Percentiles rank a stretch among this genome's conserved stretches.
These are phyloP conservation scores for Oryzias dopingdopingensis DNA, from an alignment of 2,797 vertebrate genomes.

Conservation along the genomic window DNA sequence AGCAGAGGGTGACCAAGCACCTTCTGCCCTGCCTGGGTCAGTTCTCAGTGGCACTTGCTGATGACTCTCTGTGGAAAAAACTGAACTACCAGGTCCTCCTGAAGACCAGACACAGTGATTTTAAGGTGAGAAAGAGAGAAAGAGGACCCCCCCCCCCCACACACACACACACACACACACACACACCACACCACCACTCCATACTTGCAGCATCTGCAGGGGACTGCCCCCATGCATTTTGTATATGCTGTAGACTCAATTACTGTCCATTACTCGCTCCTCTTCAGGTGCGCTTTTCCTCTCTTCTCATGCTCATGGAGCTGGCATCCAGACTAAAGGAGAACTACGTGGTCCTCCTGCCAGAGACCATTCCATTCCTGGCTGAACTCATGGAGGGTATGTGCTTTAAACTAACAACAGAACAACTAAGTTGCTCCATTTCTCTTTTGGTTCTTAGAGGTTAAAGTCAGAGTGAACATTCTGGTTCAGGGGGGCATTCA, in stretches of 20 bases:
- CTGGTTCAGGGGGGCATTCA: too few species aligned
- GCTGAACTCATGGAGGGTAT: conserved; percentile 95
- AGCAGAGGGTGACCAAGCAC: conserved; percentile 78
- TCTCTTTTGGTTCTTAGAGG: background rate
- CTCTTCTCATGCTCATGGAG: conserved; percentile 84
- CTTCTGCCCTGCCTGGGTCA: conserved; percentile 89
- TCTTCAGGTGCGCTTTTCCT: conserved; percentile 88
- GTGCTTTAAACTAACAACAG: too few species aligned
- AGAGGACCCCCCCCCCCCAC: background rate
- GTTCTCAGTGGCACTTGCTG: conserved; percentile 87
- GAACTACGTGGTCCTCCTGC: conserved; percentile 91
- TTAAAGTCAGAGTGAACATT: too few species aligned
- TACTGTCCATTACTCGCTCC: background rate
- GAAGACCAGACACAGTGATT: conserved; percentile 84
- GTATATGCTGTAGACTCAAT: background rate
- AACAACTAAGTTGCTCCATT: background rate
- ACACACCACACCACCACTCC: too few species aligned
- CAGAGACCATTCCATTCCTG: conserved; percentile 94
- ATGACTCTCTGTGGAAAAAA: conserved; percentile 91
- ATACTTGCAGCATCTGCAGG: too few species aligned
- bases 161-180: too few species aligned
- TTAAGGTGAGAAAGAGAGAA: conserved; percentile 75
- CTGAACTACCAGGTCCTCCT: conserved; percentile 94
- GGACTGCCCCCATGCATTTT: background rate
- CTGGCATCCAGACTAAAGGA: conserved; percentile 89